Base-by-base conservation (phyloP, 2,888 invertebrate genomes). In the Diplolepis rosae region DNA sequence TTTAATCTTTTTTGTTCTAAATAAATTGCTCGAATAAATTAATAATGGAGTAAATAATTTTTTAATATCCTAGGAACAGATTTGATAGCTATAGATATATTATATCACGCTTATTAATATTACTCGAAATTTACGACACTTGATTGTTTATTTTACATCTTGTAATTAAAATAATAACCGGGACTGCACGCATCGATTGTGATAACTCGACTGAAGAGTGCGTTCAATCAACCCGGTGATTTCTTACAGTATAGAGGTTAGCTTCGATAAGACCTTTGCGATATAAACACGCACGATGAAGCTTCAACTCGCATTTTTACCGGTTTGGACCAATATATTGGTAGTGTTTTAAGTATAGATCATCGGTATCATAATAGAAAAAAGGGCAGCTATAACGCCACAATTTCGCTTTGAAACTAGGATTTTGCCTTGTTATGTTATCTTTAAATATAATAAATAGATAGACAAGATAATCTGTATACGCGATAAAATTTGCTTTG, bases 181-280 rank as follows among this genome's bases (percentile, higher is more conserved):
- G 3, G 13, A 30, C 39, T 45, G 28, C 66, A 66, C 61, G 32
- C 28, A 65, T 52, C 15, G 48, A 15, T 18, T 65, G 39, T n/a
- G 65, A 51, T 27, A 66, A 45, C 66, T 74, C 68, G 18, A 48
- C 42, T 73, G 52, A 65, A 75, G 73, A 74, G 66, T 70, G 48
- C 52, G 52, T 56, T 56, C 56, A 61, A 61, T 61, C 35, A 61
- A 61, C 61, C 39, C 24, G 11, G 61, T n/a, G 13, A 61, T 61
- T 61, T 61, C 39, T 61, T 39, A 61, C 18, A n/a, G 56, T 35
- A 6, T 13, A n/a, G 35, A 61, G 35, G 54, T 54, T 18, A 32
- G 11, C 15, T 54, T 54, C 11, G 4, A 61, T 39, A 35, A 61
- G 6, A 39, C 24, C 18, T 18, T 32, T 30, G 15, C 15, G 28